Base-by-base conservation (phyloP, 2,797 vertebrate species). In the Rhinophrynus dorsalis region DNA sequence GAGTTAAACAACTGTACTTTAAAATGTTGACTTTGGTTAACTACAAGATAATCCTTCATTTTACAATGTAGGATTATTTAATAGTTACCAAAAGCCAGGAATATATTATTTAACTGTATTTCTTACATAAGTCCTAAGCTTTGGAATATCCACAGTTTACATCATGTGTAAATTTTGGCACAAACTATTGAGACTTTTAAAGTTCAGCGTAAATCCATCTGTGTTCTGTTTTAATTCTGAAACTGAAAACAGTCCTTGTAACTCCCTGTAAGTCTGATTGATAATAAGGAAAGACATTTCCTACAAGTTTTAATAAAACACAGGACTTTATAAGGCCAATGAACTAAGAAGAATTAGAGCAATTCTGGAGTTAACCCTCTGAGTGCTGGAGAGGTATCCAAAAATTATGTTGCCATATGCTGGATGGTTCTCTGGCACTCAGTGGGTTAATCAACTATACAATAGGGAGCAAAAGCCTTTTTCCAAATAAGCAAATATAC, bases 151-250 rank as follows among this genome's bases (percentile, higher is more conserved):
- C 55, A 13, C 54, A 21, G 45, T 66, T 60, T 65, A 45, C 62
- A 73, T 60, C 69, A 65, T 72, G 61, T 66, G 69, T 60, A 58
- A 66, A 65, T 73, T 65, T 52, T 73, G 69, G 69, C 62, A 66
- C 35, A 51, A 57, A n/a, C 33, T 66, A 27, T 51, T 27, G 45
- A 60, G 54, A 35, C 24, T 48, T 71, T 58, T n/a, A 40, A 29
- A 38, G 57, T 60, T 44, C 35, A 60, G 27, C 55, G 59, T 17
- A 30, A 58, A 52, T 44, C 27, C 35, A 66, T 65, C 68, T 73
- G 61, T 33, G 61, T 27, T 73, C 20, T 60, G 69, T 65, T 57
- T 64, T 64, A 47, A 57, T 65, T 61, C 47, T 18, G 47, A 52
- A 35, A 27, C 37, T 27, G 27, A 32, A 35, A 35, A 55, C 44